Conservation (phyloP, 23 tunicate genomes). For the Phallusia fumigata region DNA sequence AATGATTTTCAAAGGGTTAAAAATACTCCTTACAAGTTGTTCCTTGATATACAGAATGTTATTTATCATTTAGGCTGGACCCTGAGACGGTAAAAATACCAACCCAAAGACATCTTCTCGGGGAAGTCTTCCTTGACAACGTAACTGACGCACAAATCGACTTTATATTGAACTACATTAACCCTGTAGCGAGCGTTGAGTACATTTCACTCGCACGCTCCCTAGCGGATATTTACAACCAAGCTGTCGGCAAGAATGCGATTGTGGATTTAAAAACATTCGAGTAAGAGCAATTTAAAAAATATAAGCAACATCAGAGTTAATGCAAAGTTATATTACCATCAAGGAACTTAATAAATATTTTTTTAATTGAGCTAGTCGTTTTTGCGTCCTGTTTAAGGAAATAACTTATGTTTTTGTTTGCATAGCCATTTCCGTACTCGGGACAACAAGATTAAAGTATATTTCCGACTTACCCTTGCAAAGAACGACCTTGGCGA, state of each 20-base stretch:
- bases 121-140: conserved; percentile 43
- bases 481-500: conserved; percentile 50
- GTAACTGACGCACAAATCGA: conserved; percentile 11
- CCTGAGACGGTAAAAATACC: conserved; percentile 34
- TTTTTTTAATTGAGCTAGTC: too few relatives aligned
- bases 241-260: background rate
- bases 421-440: conserved; percentile 41
- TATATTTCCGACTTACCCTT: conserved; percentile 34
- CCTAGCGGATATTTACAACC: conserved; percentile 20
- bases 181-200: background rate
- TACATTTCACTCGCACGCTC: background rate
- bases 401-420: too few relatives aligned
- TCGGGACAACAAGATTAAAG: conserved; percentile 28
- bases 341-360: too few relatives aligned
- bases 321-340: too few relatives aligned
- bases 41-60: too few relatives aligned
- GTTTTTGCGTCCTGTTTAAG: too few relatives aligned
- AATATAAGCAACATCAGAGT: too few relatives aligned
- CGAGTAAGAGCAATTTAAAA: conserved; percentile 4
- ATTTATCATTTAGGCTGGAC: conserved; percentile 10
- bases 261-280: background rate
- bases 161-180: background rate
- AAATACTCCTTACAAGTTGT: too few relatives aligned
- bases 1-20: too few relatives aligned
- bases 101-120: conserved; percentile 39